Evolutionary conservation across 2,888 invertebrate genomes (phyloP), one percentile per base, ranked within the genome.

Genomic region (Labia minor): DNA sequence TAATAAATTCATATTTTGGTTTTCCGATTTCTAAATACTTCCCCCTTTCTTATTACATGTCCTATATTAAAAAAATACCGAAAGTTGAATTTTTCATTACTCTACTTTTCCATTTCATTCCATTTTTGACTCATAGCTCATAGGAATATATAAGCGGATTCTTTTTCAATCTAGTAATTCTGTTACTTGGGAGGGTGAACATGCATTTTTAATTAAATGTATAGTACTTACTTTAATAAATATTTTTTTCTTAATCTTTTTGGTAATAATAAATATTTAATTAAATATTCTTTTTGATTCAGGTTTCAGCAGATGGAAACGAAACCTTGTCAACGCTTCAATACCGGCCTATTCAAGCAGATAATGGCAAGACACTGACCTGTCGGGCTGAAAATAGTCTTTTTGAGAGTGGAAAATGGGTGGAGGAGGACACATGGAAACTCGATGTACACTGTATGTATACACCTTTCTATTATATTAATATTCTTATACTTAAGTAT

Each of bases 381-480:
- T 94, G 94, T 75, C 84, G 90, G 68, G 92, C 92, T 1, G 84
- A 87, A 67, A 94, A 94, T 78, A 81, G 85, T 64, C 82, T 86
- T 71, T 82, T 92, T 20, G 84, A 86, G 72, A 86, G 85, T 72
- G 85, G 88, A 68, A n/a, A n/a, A n/a, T n/a, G n/a, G n/a, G 83
- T 86, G 19, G 83, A 87, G 69, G 92, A 94, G 77, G 87, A 90
- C 70, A 86, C 86, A 65, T 86, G 91, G 83, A 87, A 86, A 75
- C 82, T 94, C 68, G 89, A 91, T 79, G 87, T 94, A 71, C 89
- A 89, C 79, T 94, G 94, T 94, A 81, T 91, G 93, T 85, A 77
- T 69, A 26, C 11, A 11, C 21, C 14, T 19, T 26, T 3, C 26
- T 26, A 26, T 26, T 26, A 26, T 26, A 26, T 26, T 6, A 26